These are phyloP conservation scores for Poecilus cupreus DNA, from an alignment of 2,888 invertebrate genomes.

Conservation along the genomic window DNA sequence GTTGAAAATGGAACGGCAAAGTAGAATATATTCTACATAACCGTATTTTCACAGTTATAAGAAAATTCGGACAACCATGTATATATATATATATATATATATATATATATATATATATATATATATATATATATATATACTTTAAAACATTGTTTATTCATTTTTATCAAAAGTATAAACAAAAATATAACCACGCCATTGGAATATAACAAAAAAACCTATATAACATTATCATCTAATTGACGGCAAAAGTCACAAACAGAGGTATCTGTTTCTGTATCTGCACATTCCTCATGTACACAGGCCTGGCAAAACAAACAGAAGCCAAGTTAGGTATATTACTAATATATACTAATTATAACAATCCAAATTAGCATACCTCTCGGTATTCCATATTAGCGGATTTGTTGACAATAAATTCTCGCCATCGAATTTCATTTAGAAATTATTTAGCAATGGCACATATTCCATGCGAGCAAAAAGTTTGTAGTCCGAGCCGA, in stretches of 20 bases:
- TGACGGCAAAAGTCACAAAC: constrained; percentile 5
- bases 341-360: too few species aligned
- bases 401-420: too few species aligned
- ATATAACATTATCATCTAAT: constrained; percentile 46
- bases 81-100: too few species aligned
- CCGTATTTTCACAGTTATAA: not conserved
- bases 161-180: not conserved
- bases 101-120: too few species aligned
- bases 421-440: too few species aligned
- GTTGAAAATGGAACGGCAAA: too few species aligned
- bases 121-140: too few species aligned
- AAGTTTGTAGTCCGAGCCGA: too few species aligned
- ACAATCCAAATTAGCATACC: too few species aligned
- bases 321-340: not conserved
- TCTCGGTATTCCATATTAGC: too few species aligned
- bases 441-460: too few species aligned
- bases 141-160: not conserved
- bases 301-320: not conserved
- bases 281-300: not conserved
- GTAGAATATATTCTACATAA: not conserved
- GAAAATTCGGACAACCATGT: not conserved
- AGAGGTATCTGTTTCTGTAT: not conserved
- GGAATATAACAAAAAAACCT: not conserved
- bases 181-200: not conserved
- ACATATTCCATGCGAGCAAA: too few species aligned